Conservation (phyloP, 2,797 vertebrate genomes). For the Fratercula arctica region DNA sequence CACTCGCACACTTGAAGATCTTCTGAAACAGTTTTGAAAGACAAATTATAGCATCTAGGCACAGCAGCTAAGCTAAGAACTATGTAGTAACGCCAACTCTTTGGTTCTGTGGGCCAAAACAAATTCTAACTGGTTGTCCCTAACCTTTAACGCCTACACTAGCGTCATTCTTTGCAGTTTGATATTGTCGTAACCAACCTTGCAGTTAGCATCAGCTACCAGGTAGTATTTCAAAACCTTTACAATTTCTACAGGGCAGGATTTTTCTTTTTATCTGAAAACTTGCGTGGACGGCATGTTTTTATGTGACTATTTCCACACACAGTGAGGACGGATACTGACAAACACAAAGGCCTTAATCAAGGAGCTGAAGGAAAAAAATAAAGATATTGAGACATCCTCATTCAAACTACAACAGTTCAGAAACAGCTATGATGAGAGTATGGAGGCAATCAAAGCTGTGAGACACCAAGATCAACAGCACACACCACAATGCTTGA, state of each 20-base stretch:
- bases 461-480: background rate
- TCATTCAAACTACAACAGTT: background rate
- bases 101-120: background rate
- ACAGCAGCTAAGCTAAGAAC: background rate
- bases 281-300: background rate
- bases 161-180: background rate
- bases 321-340: background rate
- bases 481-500: background rate
- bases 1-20: background rate
- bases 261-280: background rate
- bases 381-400: background rate
- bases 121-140: background rate
- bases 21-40: background rate
- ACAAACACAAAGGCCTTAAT: background rate
- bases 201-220: background rate
- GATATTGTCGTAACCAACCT: background rate
- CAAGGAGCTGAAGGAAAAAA: background rate
- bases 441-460: background rate
- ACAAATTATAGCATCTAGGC: background rate
- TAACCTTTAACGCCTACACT: background rate
- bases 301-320: background rate
- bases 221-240: slow-evolving; percentile 11
- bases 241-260: background rate
- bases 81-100: background rate
- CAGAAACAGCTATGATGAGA: background rate